phyloP scores from a whole-genome alignment of 2,797 vertebrate genomes.

The Luscinia luscinia region DNA sequence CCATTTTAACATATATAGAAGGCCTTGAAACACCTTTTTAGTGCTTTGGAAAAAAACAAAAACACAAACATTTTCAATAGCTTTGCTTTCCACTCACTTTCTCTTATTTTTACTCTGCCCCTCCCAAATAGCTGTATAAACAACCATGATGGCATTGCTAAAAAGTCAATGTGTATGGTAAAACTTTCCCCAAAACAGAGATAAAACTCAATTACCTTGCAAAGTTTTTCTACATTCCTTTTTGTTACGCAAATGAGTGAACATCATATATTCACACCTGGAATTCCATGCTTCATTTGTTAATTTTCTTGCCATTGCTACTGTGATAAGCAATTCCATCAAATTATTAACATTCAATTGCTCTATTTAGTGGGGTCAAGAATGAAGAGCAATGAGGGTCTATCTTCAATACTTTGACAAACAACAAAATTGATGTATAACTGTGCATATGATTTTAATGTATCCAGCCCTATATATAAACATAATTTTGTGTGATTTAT shows the following conservation, averaged over 20 bases:
- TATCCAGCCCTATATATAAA: slow-evolving; percentile 72
- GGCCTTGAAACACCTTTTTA: neutral
- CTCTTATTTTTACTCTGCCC: neutral
- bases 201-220: neutral
- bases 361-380: neutral
- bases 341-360: slow-evolving; percentile 6
- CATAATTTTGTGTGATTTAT: slow-evolving; percentile 82
- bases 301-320: slow-evolving; percentile 5
- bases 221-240: neutral
- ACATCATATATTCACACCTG: neutral
- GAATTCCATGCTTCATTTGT: neutral
- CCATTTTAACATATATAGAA: neutral
- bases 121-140: neutral
- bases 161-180: neutral
- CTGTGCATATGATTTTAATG: slow-evolving; percentile 57
- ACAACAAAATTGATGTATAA: slow-evolving; percentile 16
- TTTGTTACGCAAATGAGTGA: neutral
- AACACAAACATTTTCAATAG: neutral
- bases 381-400: neutral
- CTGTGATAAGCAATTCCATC: neutral
- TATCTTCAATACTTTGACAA: slow-evolving; percentile 12
- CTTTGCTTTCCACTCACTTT: neutral
- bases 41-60: neutral
- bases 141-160: neutral
- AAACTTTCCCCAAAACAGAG: neutral